Evolutionary conservation across 2,113 vertebrate species (phyloP), one percentile per base, ranked within the genome.

Genomic region (Apistogramma diplotaenia): DNA sequence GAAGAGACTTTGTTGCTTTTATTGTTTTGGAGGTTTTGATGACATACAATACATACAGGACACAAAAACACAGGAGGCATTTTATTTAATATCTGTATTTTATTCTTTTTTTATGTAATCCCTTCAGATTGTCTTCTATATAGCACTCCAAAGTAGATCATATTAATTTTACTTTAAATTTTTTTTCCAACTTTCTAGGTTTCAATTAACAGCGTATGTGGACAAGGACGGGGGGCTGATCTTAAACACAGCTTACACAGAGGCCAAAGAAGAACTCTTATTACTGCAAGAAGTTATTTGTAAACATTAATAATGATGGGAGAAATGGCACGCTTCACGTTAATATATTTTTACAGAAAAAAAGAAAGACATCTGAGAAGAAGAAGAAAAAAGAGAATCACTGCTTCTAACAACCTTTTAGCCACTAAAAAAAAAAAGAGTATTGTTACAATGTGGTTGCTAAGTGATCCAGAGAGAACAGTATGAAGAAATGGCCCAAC

Each of bases 391-490:
- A 35, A 55, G 0, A 10, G 21, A 57, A 19, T 27, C 5, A 33
- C 74, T 72, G n/a, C 23, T 19, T 40, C 25, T 51, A 55, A 54
- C 43, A 82, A 21, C 29, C 11, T 74, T 53, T 79, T 73, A 70
- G 35, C 46, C 55, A 49, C 73, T 72, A 55, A 73, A 77, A 60
- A 62, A 18, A 83, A 62, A 59, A 12, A 81, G 78, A 71, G 76
- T 18, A 67, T 72, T 79, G 76, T 78, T 82, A 3, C 35, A 79
- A 43, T 85, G 58, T 46, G 29, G 84, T 73, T 49, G 65, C 60
- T 43, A 61, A 78, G 35, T 62, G 43, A 60, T 82, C 19, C 29
- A 86, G 74, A 85, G 74, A 72, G 81, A 88, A 82, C 33, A 58
- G 46, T 58, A 37, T 57, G 60, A 43, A 81, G 40, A 85, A 75